Conservation (phyloP, 2,113 vertebrate genomes). For the Cololabis saira region DNA sequence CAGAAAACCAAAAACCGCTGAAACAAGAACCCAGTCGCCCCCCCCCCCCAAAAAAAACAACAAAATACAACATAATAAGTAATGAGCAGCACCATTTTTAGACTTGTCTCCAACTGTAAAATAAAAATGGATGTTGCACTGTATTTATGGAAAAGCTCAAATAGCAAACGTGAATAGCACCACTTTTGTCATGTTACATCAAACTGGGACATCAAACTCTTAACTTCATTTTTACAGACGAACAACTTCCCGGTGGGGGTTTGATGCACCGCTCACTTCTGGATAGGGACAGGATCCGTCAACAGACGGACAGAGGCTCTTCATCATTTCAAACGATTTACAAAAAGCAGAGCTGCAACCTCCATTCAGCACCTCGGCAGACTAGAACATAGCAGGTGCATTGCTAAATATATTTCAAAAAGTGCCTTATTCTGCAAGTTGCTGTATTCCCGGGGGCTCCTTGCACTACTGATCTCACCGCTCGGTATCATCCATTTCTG, state of each 20-base stretch:
- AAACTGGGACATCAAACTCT: too few relatives aligned
- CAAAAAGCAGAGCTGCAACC: conserved; percentile 48
- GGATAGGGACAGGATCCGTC: conserved; percentile 36
- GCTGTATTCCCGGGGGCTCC: conserved; percentile 70
- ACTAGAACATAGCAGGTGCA: conserved; percentile 79
- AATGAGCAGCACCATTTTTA: too few relatives aligned
- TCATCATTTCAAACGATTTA: conserved; percentile 68
- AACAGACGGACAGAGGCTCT: conserved; percentile 44
- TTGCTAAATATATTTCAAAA: conserved; percentile 83
- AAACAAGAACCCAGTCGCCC: too few relatives aligned
- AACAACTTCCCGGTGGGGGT: neutral
- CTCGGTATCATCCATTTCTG: conserved; percentile 81
- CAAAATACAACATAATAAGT: too few relatives aligned
- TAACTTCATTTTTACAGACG: too few relatives aligned
- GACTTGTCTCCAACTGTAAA: too few relatives aligned
- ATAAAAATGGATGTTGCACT: too few relatives aligned
- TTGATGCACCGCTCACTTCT: conserved; percentile 10
- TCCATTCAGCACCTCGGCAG: conserved; percentile 48
- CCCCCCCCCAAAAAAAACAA: too few relatives aligned
- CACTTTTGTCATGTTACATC: too few relatives aligned
- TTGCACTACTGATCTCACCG: conserved; percentile 76
- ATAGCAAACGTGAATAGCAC: too few relatives aligned
- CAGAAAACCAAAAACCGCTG: too few relatives aligned
- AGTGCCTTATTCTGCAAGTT: conserved; percentile 79
- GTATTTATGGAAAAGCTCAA: too few relatives aligned